Conservation (phyloP, 2,888 invertebrate genomes). For the Sesia apiformis region DNA sequence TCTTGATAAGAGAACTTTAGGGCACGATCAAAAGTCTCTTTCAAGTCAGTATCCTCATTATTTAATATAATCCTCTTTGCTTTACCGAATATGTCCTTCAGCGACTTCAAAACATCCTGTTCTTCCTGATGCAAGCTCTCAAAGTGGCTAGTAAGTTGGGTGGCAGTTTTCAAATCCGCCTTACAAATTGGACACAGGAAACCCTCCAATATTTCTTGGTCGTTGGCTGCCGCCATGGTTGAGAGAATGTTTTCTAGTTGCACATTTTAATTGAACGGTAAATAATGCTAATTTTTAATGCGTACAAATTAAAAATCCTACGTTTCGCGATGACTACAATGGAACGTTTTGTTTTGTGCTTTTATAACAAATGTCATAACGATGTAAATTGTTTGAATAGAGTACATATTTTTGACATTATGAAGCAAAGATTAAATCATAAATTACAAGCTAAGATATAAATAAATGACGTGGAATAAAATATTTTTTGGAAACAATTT, state of each 20-base stretch:
- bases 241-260: constrained; percentile 12
- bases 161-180: constrained; percentile 89
- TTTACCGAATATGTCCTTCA: constrained; percentile 89
- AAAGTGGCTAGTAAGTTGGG: constrained; percentile 90
- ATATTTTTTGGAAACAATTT: too few species aligned
- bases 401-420: too few species aligned
- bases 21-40: constrained; percentile 73
- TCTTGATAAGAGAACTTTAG: constrained; percentile 56
- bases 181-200: constrained; percentile 97
- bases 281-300: too few species aligned
- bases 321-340: too few species aligned
- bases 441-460: too few species aligned
- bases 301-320: too few species aligned
- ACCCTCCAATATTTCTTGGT: constrained; percentile 86
- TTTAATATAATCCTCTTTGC: constrained; percentile 92
- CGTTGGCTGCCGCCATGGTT: constrained; percentile 57
- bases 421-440: too few species aligned
- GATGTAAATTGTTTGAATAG: too few species aligned
- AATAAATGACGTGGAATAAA: too few species aligned
- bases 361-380: too few species aligned
- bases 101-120: constrained; percentile 85
- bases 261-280: constrained; percentile 8
- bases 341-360: too few species aligned
- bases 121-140: constrained; percentile 92
- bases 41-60: constrained; percentile 79